Evolutionary conservation across 2,888 invertebrate genomes (phyloP), one percentile per base, ranked within the genome.

Genomic region (Drosophila tanythrix): DNA sequence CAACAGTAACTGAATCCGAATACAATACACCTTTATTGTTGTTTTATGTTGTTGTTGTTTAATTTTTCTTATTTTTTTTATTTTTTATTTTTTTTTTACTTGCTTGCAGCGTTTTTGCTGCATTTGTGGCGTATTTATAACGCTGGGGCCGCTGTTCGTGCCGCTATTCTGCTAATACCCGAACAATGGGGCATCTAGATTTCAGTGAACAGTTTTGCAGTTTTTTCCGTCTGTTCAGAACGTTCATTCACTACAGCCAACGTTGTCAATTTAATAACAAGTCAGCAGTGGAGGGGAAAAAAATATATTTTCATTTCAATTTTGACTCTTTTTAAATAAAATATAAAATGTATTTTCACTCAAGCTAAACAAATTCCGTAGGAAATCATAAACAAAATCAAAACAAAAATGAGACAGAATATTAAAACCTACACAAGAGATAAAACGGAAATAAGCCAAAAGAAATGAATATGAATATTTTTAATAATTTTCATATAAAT

Each of bases 101-200:
- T 46, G 13, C 21, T 15, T 46, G 25, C 35, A 21, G 7, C 33
- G 8, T 48, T 59, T 63, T 63, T 43, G 40, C 29, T 67, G 62
- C 43, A 64, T 85, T 75, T 84, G 79, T 73, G 79, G 89, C 75
- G 76, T 75, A 81, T 87, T 89, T 88, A 78, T 89, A 82, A 70
- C 57, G 82, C 78, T 60, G 56, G 65, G 81, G 69, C 74, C 65
- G 67, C 63, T 57, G 58, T 7, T n/a, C 38, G 13, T 36, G 25
- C 36, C 56, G 59, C 63, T 66, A 15, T 46, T 15, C 46, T 63
- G 46, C 36, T 46, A 21, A 70, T 74, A 71, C 70, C 74, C 55
- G 56, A 21, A 57, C 31, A 58, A 35, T 50, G 43, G 57, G 38
- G 11, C 6, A 21, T 52, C 15, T 38, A 7, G 61, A 13, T 50